Conservation (phyloP, 2,113 vertebrate species). For the Galeopterus variegatus region DNA sequence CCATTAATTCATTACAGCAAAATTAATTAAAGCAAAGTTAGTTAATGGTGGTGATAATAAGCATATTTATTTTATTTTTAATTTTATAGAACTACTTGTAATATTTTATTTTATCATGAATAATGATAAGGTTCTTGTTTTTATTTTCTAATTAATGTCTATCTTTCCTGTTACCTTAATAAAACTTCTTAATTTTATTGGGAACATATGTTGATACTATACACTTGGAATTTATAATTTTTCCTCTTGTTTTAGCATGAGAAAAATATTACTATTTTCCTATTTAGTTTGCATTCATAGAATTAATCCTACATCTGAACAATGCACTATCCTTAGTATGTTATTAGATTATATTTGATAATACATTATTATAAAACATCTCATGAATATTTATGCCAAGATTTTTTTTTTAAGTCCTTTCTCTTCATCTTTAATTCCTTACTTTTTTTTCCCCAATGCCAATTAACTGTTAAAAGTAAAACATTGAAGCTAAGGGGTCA, state of each 20-base stretch:
- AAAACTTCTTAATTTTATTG: not conserved
- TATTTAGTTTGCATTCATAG: not conserved
- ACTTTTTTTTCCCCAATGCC: not conserved
- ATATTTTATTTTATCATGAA: not conserved
- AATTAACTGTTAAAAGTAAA: not conserved
- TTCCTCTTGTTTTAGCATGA: not conserved
- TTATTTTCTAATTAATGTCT: not conserved
- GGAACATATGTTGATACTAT: not conserved
- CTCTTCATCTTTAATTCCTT: not conserved
- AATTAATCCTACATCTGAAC: not conserved
- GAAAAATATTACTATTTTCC: not conserved
- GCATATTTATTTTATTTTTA: not conserved
- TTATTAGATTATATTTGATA: not conserved
- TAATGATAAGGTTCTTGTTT: not conserved
- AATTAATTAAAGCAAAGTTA: not conserved
- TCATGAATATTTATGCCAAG: not conserved
- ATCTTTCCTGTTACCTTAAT: not conserved
- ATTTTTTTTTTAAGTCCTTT: not conserved
- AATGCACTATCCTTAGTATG: not conserved
- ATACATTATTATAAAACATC: not conserved
- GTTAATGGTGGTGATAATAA: not conserved
- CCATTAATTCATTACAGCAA: not conserved
- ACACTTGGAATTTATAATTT: not conserved
- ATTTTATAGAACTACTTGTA: not conserved
- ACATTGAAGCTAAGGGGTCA: not conserved